A percentile compares a stretch with the other conserved stretches of the same genome.
phyloP scores from a whole-genome alignment of 2,797 vertebrate species.

The Xiphorhynchus erythropygius region DNA sequence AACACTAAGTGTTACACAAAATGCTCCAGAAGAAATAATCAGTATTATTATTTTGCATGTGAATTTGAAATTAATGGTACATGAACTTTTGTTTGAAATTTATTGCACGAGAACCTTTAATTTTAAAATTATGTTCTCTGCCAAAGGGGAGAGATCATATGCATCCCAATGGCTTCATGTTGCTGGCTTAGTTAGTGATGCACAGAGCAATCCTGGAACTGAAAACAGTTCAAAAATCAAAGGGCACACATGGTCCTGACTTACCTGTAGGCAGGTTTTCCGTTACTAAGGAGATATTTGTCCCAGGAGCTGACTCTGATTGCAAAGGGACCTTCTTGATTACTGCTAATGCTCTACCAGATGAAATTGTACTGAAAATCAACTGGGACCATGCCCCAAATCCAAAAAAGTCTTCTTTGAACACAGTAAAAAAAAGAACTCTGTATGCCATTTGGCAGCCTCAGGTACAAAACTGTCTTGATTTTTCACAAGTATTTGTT shows the following conservation, averaged over 20 bases:
- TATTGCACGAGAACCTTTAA: background rate
- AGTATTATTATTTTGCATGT: background rate
- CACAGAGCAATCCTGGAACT: background rate
- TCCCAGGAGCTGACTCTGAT: background rate
- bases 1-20: background rate
- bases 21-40: background rate
- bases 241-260: background rate
- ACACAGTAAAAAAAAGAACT: background rate
- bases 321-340: background rate
- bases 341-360: background rate
- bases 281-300: background rate
- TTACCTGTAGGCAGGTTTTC: background rate
- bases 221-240: background rate
- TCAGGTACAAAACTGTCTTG: background rate
- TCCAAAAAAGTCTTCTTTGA: background rate
- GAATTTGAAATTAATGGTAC: background rate
- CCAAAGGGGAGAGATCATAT: background rate
- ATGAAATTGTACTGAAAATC: background rate
- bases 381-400: fast-evolving
- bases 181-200: background rate
- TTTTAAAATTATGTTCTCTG: background rate
- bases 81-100: background rate
- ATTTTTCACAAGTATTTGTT: background rate
- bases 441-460: background rate
- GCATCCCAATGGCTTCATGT: background rate